Evolutionary conservation across 2,797 vertebrate species (phyloP), one percentile per base, ranked within the genome.

Genomic region (Eupleurogrammus muticus): DNA sequence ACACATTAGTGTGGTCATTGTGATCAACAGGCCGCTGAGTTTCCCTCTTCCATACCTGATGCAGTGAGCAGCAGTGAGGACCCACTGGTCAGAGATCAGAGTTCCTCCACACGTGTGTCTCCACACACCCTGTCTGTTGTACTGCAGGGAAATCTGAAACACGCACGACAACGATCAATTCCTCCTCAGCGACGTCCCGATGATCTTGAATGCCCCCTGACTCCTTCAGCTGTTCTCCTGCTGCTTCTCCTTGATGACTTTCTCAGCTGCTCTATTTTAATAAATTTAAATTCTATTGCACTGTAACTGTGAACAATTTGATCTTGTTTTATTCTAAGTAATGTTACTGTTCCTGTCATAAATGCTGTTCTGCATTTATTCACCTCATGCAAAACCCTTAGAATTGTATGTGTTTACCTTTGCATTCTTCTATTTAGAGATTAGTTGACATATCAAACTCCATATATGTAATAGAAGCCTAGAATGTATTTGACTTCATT

Each of bases 131-230:
- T 53, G 9, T 1, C 54, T 90, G 10, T 9, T 61, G 83, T 94
- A 95, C 60, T 97, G 96, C 64, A 96, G 93, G 60, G 96, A 98
- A 71, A 92, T 93, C 96, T 98, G 68, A 61, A 80, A 81, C 17
- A 67, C 0, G 34, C 42, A 54, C 0, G 1, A 70, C 61, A 8
- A 46, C 21, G 20, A 20, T 53, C 2, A 19, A 1, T 50, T 21
- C 19, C 1, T 46, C 3, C 9, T 49, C 14, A 42, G 13, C 4
- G 16, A 42, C 38, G 14, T 42, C 38, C 14, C 6, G 5, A 16
- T 6, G 14, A 16, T 42, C 38, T 42, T 14, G 38, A 42, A 42
- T 42, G 14, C 7, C 4, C 38, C 38, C 5, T 42, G 38, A 42
- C 38, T 40, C 6, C 14, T 40, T 5, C 14, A 40, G 38, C 38